These are phyloP conservation scores for Drosophila nikananu DNA, from an alignment of 1,140 invertebrate genomes.

Conservation along the genomic window DNA sequence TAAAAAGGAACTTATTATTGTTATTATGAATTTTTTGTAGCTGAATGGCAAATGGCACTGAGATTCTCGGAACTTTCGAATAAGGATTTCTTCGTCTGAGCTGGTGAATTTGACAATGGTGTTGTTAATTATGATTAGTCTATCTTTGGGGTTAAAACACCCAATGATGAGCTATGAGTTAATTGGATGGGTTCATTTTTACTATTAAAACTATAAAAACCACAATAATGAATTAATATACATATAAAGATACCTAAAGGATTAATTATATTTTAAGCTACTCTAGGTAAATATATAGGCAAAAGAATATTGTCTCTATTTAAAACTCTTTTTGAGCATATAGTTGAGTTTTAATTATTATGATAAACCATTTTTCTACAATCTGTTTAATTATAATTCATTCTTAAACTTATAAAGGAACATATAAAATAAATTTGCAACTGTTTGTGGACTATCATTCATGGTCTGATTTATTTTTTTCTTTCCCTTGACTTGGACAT, in stretches of 20 bases:
- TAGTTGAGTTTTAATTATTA: not conserved
- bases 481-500: not conserved
- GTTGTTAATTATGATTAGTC: slow-evolving; percentile 8
- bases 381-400: no score
- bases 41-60: slow-evolving; percentile 27
- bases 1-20: slow-evolving; percentile 22
- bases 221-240: not conserved
- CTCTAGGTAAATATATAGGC: not conserved
- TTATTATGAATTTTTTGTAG: slow-evolving; percentile 25
- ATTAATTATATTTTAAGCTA: not conserved
- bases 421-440: not conserved
- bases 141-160: not conserved
- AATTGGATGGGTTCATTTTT: no score
- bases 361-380: not conserved
- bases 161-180: not conserved
- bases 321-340: not conserved
- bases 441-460: slow-evolving; percentile 25
- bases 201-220: not conserved
- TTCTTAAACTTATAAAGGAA: no score
- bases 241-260: not conserved
- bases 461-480: slow-evolving; percentile 1
- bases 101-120: not conserved
- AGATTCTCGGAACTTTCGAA: slow-evolving; percentile 3
- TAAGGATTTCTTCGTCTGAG: slow-evolving; percentile 1
- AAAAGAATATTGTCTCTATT: no score